Evolutionary conservation across 2,113 vertebrate genomes (phyloP), one percentile per base, ranked within the genome.

Genomic region (Microtus ochrogaster): DNA sequence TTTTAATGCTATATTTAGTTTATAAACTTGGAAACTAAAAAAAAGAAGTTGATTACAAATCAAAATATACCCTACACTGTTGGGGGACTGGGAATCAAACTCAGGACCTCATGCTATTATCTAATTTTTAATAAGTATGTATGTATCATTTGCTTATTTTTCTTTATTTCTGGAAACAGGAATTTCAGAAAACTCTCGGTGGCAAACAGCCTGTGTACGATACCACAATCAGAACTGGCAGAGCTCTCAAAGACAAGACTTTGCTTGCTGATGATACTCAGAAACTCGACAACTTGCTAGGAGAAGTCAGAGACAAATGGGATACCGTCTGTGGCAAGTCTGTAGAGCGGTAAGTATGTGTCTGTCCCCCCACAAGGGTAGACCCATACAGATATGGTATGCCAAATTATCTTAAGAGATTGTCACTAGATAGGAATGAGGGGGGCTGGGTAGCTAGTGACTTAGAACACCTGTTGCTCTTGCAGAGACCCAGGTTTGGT

Each of bases 251-350:
- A 92, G 99, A 99, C 95, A 99, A 99, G 96, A 99, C 99, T 52
- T 98, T 99, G 97, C 99, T 99, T 76, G 90, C 99, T 14, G 99
- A 99, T 68, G 99, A 99, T 98, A 98, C 98, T 24, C 99, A 99
- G 95, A 99, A 99, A 89, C 98, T 99, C 96, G 99, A 99, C 96
- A 98, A 99, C 83, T 98, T 99, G 70, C 98, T 99, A 94, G 99
- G 99, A 93, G 99, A 99, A 97, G 99, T 99, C 91, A 98, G 99
- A 39, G 99, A 99, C 98, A 99, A 99, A 96, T 99, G 99, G 99
- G 99, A 99, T 98, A 99, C 99, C 0, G 99, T 99, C 94, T 99
- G 99, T 7, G 99, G 99, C 52, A 99, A 99, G 98, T 99, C 99
- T 2, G 99, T 99, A 77, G 99, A 99, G 95, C 99, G 99, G 99